phyloP scores from a whole-genome alignment of 2,113 vertebrate species.

The Melanocharis versteri region DNA sequence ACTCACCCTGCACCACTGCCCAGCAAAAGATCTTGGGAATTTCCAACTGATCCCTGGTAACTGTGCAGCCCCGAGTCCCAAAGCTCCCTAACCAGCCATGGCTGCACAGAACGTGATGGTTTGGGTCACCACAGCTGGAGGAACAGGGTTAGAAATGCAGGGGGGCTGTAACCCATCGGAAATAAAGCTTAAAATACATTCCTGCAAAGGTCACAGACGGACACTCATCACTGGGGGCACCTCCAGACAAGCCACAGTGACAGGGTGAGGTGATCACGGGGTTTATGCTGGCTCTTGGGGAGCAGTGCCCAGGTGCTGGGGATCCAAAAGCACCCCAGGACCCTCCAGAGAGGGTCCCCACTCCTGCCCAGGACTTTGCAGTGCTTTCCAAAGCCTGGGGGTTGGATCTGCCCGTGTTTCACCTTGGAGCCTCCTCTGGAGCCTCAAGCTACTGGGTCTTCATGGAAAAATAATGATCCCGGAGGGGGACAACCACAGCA shows the following conservation, averaged over 20 bases:
- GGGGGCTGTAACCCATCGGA: background rate
- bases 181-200: background rate
- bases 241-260: background rate
- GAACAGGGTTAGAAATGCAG: background rate
- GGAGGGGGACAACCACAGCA: background rate
- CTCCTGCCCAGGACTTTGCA: background rate
- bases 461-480: background rate
- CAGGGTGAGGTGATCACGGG: too few species aligned
- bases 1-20: background rate
- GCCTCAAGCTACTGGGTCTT: background rate
- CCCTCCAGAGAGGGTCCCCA: background rate
- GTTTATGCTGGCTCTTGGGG: background rate
- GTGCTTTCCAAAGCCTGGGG: background rate
- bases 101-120: accelerated
- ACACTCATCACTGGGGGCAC: background rate
- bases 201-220: background rate
- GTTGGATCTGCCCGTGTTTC: background rate
- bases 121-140: background rate
- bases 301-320: background rate
- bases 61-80: accelerated
- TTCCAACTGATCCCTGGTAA: background rate
- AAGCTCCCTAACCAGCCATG: background rate
- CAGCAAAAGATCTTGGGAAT: background rate
- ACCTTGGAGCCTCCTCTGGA: background rate
- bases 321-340: background rate